Percentiles rank a stretch among this genome's conserved stretches.
phyloP scores from a whole-genome alignment of 2,113 vertebrate species.

The Sialia sialis region DNA sequence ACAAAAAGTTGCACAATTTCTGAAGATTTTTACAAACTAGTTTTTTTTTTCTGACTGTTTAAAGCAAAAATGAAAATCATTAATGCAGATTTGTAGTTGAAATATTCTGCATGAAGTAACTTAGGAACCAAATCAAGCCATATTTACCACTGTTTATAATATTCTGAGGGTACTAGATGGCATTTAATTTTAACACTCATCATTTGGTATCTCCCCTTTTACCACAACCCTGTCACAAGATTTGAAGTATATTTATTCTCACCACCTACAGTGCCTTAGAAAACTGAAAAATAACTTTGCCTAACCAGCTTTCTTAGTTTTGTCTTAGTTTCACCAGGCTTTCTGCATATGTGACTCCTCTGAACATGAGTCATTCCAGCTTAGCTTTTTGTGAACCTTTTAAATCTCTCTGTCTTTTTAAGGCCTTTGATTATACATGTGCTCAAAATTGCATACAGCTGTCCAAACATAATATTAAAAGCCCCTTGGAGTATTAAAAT shows the following conservation, averaged over 20 bases:
- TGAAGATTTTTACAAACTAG: neutral
- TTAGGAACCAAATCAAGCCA: neutral
- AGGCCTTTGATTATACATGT: neutral
- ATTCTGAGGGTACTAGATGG: neutral
- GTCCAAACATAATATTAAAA: slow-evolving; percentile 48
- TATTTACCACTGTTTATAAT: neutral
- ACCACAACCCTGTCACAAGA: neutral
- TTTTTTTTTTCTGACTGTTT: neutral
- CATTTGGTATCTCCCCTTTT: neutral
- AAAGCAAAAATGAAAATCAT: neutral
- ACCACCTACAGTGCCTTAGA: neutral
- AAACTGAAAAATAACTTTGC: neutral
- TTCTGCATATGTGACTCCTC: neutral
- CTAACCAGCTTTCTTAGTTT: neutral
- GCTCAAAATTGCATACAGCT: slow-evolving; percentile 1
- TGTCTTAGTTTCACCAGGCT: neutral
- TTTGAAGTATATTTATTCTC: neutral
- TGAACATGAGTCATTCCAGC: neutral
- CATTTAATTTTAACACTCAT: neutral
- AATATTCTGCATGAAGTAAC: neutral
- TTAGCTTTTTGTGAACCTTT: neutral
- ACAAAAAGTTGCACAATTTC: neutral
- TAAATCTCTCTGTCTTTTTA: neutral
- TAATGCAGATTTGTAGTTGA: neutral
- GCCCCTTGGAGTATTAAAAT: neutral